These are phyloP conservation scores for Anthopleura sola DNA, from an alignment of 64 coral and sea anemone genomes.

Conservation along the genomic window DNA sequence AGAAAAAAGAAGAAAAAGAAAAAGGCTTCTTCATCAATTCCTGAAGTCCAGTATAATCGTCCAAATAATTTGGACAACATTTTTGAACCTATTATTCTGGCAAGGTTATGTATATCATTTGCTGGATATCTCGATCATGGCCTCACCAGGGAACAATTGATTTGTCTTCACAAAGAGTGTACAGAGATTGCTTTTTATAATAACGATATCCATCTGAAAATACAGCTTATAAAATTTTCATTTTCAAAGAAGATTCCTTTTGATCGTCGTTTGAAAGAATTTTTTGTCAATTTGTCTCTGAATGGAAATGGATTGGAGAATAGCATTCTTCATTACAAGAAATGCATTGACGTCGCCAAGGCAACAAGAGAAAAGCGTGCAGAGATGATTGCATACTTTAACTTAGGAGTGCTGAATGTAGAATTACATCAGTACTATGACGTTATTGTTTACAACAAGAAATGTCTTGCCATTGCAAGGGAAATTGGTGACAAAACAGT, in stretches of 20 bases:
- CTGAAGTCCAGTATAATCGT: no score
- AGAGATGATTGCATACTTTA: background rate
- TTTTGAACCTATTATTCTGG: no score
- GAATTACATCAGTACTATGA: background rate
- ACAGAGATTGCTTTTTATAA: background rate
- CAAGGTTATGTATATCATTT: background rate
- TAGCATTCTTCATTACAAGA: background rate
- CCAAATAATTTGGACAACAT: no score
- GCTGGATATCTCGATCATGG: background rate
- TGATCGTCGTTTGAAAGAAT: no score
- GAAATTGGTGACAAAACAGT: background rate
- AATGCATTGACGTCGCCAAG: background rate
- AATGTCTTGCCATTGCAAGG: background rate
- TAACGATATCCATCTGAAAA: background rate
- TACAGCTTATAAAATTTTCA: no score
- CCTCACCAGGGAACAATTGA: background rate
- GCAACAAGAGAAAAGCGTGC: background rate
- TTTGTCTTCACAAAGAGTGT: constrained; percentile 2
- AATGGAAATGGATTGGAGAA: background rate
- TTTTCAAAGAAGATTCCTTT: no score
- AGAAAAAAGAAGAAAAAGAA: no score
- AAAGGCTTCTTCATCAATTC: no score
- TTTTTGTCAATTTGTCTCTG: background rate
- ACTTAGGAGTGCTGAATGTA: background rate
- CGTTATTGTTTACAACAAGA: background rate